Evolutionary conservation across 2,888 invertebrate species (phyloP), one percentile per base, ranked within the genome.

Genomic region (Glaucopsyche alexis): DNA sequence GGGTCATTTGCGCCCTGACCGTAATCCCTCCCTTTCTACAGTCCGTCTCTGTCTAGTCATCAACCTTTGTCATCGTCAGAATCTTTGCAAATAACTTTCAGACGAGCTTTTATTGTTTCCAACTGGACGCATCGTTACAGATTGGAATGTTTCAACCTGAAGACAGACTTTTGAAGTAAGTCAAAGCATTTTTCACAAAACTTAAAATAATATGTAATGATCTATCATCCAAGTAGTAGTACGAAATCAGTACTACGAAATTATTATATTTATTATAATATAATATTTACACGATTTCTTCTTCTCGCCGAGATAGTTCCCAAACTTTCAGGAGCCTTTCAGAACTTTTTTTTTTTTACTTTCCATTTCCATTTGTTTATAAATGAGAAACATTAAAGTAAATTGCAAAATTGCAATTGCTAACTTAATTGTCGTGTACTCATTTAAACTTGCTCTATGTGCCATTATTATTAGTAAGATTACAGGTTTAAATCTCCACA

Each of bases 1-100:
- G 52, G 71, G 71, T 71, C 52, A 71, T 71, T 71, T 71, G 42
- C 71, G 40, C 71, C 50, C 47, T 71, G 71, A 71, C 71, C 71
- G 38, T 71, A 55, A 55, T 55, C 50, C 71, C 50, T 71, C 70
- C 50, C 52, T 55, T 55, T 55, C 50, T 71, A 71, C 14, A 29
- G 13, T n/a, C 40, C 7, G 11, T 29, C 60, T 60, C 60, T 60
- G 6, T 29, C 29, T 60, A 40, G 52, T 71, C 52, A 55, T 71
- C 52, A 52, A 40, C 52, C 71, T 50, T 52, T 38, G 50, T 70
- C 50, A 50, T 42, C 52, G 47, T 38, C 71, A n/a, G 71, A 71
- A 71, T 71, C 40, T 71, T 71, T 42, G 40, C 71, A 55, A 71
- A 71, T 52, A 71, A 52, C 50, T 71, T 71, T 71, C 19, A 55